Conservation (phyloP, 2,113 vertebrate species). For the Pongo pygmaeus region DNA sequence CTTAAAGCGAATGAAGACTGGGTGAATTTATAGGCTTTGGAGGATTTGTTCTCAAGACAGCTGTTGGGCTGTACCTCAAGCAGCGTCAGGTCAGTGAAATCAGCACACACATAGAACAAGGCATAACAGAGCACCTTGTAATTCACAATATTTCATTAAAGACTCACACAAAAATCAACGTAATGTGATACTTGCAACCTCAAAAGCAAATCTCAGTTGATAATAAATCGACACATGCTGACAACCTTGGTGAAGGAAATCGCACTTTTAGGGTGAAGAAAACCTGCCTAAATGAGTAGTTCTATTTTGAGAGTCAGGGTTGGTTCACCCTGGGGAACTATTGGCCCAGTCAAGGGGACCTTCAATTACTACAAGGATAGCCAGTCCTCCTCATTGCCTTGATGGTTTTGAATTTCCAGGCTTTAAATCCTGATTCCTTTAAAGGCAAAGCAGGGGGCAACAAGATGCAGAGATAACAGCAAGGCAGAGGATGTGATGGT, state of each 20-base stretch:
- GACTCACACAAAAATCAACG: neutral
- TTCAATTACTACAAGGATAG: neutral
- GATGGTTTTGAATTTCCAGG: neutral
- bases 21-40: neutral
- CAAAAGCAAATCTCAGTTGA: neutral
- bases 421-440: conserved; percentile 13
- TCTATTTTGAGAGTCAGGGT: neutral
- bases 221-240: neutral
- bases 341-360: neutral
- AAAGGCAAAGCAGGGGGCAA: neutral
- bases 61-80: neutral
- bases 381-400: neutral
- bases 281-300: neutral
- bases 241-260: neutral
- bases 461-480: neutral
- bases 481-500: neutral
- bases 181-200: neutral
- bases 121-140: fast-evolving
- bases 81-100: fast-evolving
- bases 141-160: neutral
- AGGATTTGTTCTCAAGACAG: neutral
- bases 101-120: neutral
- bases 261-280: neutral
- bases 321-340: neutral
- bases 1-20: neutral